These are phyloP conservation scores for Venusia cambrica DNA, from an alignment of 2,888 invertebrate genomes.

Conservation along the genomic window DNA sequence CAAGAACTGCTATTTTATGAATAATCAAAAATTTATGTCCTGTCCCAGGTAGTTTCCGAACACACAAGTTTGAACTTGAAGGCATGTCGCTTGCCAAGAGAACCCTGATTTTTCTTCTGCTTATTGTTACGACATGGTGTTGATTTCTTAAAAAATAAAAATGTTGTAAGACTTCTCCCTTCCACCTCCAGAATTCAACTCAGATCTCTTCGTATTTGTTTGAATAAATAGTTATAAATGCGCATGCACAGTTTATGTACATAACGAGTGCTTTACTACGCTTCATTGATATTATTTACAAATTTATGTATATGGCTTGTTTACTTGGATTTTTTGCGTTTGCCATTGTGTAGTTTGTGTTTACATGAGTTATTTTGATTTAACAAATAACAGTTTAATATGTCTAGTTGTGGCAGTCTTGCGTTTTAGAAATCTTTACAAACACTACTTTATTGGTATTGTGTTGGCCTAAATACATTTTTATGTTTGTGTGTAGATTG, in stretches of 20 bases:
- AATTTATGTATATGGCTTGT: slow-evolving; percentile 52
- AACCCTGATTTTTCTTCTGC: no score
- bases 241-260: slow-evolving; percentile 42
- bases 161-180: no score
- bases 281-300: slow-evolving; percentile 67
- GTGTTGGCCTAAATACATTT: slow-evolving; percentile 13
- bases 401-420: slow-evolving; percentile 4
- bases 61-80: no score
- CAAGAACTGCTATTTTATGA: no score
- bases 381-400: not conserved
- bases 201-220: no score
- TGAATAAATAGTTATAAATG: slow-evolving; percentile 1
- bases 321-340: slow-evolving; percentile 41
- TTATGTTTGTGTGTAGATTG: slow-evolving; percentile 10
- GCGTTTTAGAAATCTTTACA: not conserved
- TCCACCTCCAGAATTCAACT: no score
- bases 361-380: slow-evolving; percentile 20
- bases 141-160: no score
- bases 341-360: slow-evolving; percentile 12
- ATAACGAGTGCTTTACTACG: slow-evolving; percentile 74
- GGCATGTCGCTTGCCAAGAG: no score
- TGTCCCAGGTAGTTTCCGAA: no score
- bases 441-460: slow-evolving; percentile 1
- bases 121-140: no score
- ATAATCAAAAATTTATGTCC: no score